phyloP scores from a whole-genome alignment of 1,140 invertebrate genomes.

The Ectropis grisescens region DNA sequence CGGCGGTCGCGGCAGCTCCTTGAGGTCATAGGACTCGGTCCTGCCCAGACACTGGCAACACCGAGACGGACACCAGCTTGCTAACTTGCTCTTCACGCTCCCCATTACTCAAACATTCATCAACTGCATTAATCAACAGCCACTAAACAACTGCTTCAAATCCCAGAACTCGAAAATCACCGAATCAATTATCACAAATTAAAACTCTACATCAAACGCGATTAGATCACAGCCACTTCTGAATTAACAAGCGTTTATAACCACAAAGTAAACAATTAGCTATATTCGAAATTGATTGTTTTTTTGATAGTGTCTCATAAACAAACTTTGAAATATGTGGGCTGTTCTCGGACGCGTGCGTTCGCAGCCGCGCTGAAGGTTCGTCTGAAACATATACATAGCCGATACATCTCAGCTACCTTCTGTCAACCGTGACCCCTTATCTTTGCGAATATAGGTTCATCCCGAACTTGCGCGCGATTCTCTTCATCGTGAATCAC shows the following conservation, averaged over 20 bases:
- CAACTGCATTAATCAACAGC: constrained; percentile 2
- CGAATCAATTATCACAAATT: constrained; percentile 28
- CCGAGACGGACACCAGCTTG: constrained; percentile 19
- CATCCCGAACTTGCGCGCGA: no score
- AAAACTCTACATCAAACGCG: constrained; percentile 13
- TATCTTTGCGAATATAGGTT: no score
- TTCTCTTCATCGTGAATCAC: no score
- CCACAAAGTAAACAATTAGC: constrained; percentile 39
- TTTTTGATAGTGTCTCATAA: background rate
- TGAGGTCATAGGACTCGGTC: constrained; percentile 38
- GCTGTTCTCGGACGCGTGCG: constrained; percentile 32
- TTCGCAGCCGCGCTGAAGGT: constrained; percentile 20
- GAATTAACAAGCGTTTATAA: constrained; percentile 25
- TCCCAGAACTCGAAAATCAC: background rate
- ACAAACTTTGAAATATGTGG: background rate
- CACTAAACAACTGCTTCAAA: background rate
- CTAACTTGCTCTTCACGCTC: constrained; percentile 37
- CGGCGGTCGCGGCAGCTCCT: constrained; percentile 44
- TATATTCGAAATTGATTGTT: constrained; percentile 3
- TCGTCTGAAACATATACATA: no score
- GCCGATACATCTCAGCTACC: no score
- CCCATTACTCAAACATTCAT: constrained; percentile 27
- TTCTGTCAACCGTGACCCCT: constrained; percentile 31
- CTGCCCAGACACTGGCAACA: constrained; percentile 32
- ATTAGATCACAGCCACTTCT: constrained; percentile 35